Percentiles rank a stretch among this genome's conserved stretches.
Evolutionary conservation across 2,113 vertebrate species (phyloP).

Genomic region (Phycodurus eques): DNA sequence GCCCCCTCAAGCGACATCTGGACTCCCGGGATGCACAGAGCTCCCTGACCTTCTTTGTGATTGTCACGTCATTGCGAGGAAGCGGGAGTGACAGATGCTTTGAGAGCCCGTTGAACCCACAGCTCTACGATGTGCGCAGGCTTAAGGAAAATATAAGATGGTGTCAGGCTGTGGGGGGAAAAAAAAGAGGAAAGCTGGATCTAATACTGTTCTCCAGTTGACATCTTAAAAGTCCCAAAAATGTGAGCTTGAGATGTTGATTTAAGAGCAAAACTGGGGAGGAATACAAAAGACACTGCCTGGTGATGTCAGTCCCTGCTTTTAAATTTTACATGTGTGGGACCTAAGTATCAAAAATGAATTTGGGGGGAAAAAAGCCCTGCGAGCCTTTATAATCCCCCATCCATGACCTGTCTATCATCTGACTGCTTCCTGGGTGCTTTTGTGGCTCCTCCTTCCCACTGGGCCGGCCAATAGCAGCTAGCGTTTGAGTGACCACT

Average conservation of each 20-base stretch:
- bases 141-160: neutral
- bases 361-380: constrained; percentile 32
- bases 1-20: constrained; percentile 24
- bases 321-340: constrained; percentile 25
- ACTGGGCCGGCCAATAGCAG: constrained; percentile 36
- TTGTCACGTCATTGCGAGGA: constrained; percentile 52
- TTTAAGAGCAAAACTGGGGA: constrained; percentile 7
- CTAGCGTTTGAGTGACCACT: constrained; percentile 17
- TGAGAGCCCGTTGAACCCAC: constrained; percentile 4
- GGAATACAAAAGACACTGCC: constrained; percentile 22
- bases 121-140: neutral
- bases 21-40: constrained; percentile 21
- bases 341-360: constrained; percentile 33
- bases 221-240: neutral
- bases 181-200: neutral
- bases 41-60: constrained; percentile 41
- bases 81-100: constrained; percentile 42
- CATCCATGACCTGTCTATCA: constrained; percentile 50
- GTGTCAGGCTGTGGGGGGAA: neutral
- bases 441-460: constrained; percentile 23
- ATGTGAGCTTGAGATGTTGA: neutral
- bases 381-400: constrained; percentile 55
- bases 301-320: constrained; percentile 9
- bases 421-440: constrained; percentile 38
- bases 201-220: neutral